phyloP scores from a whole-genome alignment of 2,888 invertebrate species.

The Sesamia inferens region DNA sequence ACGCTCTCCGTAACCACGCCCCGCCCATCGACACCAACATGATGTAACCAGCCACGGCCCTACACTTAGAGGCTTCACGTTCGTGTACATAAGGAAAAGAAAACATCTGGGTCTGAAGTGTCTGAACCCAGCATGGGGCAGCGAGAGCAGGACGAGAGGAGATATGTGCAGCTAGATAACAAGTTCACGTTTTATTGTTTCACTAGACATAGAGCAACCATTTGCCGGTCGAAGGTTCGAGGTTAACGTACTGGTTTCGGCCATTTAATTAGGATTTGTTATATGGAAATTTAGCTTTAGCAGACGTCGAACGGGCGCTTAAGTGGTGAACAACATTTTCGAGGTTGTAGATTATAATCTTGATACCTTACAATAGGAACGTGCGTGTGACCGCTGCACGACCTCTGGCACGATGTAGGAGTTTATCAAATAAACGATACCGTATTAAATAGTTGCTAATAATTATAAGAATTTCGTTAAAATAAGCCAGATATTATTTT shows the following conservation, averaged over 20 bases:
- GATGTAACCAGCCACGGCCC: constrained; percentile 66
- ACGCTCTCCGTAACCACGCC: constrained; percentile 93
- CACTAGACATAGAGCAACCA: constrained; percentile 30
- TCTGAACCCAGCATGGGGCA: constrained; percentile 16
- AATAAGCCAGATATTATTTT: constrained; percentile 17
- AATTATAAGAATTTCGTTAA: constrained; percentile 29
- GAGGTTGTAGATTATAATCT: constrained; percentile 56
- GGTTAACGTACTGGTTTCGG: constrained; percentile 46
- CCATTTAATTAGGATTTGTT: constrained; percentile 55
- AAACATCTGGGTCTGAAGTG: constrained; percentile 3
- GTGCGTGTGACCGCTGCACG: constrained; percentile 54
- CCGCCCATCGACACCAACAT: constrained; percentile 84
- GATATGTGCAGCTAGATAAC: constrained; percentile 44
- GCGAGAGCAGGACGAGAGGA: constrained; percentile 8
- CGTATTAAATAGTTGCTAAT: constrained; percentile 35
- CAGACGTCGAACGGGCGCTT: constrained; percentile 37
- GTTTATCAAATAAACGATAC: constrained; percentile 57
- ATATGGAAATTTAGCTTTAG: constrained; percentile 49
- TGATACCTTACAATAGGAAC: constrained; percentile 43
- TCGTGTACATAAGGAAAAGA: constrained; percentile 3
- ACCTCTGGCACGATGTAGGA: constrained; percentile 39
- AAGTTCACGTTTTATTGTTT: constrained; percentile 30
- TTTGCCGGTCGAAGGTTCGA: constrained; percentile 62
- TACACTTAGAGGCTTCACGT: constrained; percentile 22
- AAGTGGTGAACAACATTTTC: constrained; percentile 37